Evolutionary conservation across 2,888 invertebrate species (phyloP).

Genomic region (Synergus japonicus): DNA sequence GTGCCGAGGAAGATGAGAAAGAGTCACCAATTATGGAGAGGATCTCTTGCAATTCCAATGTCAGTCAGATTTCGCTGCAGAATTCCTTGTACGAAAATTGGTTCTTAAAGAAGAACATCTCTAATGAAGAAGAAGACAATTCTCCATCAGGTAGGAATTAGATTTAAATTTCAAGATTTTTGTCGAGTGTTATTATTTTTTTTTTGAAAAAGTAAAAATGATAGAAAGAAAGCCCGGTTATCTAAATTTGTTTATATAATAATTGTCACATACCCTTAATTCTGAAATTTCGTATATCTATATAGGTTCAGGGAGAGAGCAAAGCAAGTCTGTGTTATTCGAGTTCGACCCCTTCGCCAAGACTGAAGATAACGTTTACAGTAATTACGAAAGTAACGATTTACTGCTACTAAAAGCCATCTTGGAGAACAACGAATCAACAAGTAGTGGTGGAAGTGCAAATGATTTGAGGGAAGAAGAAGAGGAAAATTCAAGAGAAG

Average conservation of each 20-base stretch:
- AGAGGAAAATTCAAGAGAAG: constrained; percentile 73
- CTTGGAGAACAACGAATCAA: constrained; percentile 84
- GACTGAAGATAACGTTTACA: constrained; percentile 64
- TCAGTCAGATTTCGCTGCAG: constrained; percentile 64
- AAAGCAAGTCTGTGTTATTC: constrained; percentile 66
- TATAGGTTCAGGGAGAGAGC: constrained; percentile 73
- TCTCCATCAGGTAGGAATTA: neutral
- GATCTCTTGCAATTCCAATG: constrained; percentile 58
- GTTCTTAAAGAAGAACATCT: constrained; percentile 55
- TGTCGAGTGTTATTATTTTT: too few species aligned
- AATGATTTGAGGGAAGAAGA: constrained; percentile 76
- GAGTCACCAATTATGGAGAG: constrained; percentile 59
- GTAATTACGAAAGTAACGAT: constrained; percentile 80
- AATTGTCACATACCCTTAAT: too few species aligned
- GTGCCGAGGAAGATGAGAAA: constrained; percentile 61
- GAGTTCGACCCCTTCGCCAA: constrained; percentile 70
- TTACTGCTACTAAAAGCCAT: constrained; percentile 83
- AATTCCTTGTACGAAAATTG: constrained; percentile 79
- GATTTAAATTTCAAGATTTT: neutral
- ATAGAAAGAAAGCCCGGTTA: too few species aligned
- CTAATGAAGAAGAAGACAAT: constrained; percentile 32
- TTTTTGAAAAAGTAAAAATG: too few species aligned
- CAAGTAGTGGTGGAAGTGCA: constrained; percentile 78
- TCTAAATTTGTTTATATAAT: neutral
- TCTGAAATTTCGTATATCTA: neutral